A percentile compares a stretch with the other conserved stretches of the same genome.
Evolutionary conservation across 2,888 invertebrate species (phyloP).

Genomic region (Plutella xylostella): DNA sequence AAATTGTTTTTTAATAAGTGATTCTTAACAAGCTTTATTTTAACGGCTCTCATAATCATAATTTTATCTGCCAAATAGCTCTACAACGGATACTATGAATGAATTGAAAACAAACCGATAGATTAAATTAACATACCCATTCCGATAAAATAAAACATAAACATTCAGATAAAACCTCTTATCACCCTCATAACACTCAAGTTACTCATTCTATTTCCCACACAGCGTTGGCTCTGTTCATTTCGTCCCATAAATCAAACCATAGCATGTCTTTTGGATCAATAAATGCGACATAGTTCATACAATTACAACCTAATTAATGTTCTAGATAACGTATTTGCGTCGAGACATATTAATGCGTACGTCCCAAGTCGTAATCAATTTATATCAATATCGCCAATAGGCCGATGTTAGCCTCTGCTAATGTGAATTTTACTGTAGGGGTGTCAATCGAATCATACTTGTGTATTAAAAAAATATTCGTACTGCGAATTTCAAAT

Average conservation of each 20-base stretch:
- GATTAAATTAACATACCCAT: too few relatives aligned
- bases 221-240: conserved; percentile 16
- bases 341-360: conserved; percentile 50
- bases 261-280: not conserved
- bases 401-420: conserved; percentile 51
- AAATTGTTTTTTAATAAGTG: conserved; percentile 1
- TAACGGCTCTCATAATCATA: too few relatives aligned
- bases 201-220: conserved; percentile 10
- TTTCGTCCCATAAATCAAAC: conserved; percentile 12
- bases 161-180: too few relatives aligned
- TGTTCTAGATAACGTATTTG: conserved; percentile 53
- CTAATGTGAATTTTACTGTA: conserved; percentile 57
- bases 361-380: conserved; percentile 48
- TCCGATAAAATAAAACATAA: too few relatives aligned
- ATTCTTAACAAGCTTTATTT: too few relatives aligned
- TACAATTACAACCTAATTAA: conserved; percentile 30
- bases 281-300: conserved; percentile 9
- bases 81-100: too few relatives aligned
- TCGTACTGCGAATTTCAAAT: too few relatives aligned
- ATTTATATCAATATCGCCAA: conserved; percentile 69
- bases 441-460: conserved; percentile 34
- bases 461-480: not conserved
- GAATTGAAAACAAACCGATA: too few relatives aligned
- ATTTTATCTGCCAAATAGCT: too few relatives aligned
- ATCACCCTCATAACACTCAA: too few relatives aligned